Evolutionary conservation across 1,140 invertebrate species (phyloP), one percentile per base, ranked within the genome.

Genomic region (Alviniconcha marisindica): DNA sequence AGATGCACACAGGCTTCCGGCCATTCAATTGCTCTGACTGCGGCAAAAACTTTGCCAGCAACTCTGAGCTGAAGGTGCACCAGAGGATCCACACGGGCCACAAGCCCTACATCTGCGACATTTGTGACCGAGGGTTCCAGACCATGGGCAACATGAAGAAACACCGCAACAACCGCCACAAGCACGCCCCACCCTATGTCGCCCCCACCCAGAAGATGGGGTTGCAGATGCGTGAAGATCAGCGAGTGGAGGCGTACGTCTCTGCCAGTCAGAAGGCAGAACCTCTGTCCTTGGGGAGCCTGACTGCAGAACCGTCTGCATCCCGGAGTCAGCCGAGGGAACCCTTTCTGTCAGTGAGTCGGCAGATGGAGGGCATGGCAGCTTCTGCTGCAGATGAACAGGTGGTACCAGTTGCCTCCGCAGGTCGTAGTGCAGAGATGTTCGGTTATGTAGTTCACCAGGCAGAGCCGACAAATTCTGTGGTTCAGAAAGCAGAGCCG

Each of bases 61-160:
- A 33, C 12, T 71, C 69, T 2, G 79, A 84, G 21, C 71, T 94
- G 94, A 96, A 92, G 96, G 96, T 94, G 95, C 96, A 89, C 94
- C 93, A 96, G 84, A 95, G 96, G 91, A 96, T 95, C 12, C 97
- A 98, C 91, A 98, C 97, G 0, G 96, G 96, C 79, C 94, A 95
- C 83, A 95, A 96, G 86, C 96, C 96, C 1, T 96, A 95, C 92
- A 94, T 94, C 89, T 97, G 97, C 54, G 40, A 63, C 18, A 54
- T 76, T 21, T 84, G 83, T 60, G 54, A 63, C n/a, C 33, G 48
- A 42, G 77, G 60, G 1, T 84, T 84, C 42, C 78, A 44, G 31
- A 78, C 76, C 2, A 42, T 54, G 7, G 54, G 76, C 28, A 71
- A 84, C 56, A 77, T 84, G 69, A 78, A 71, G 63, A 77, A 73